These are phyloP conservation scores for Zeugodacus cucurbitae DNA, from an alignment of 1,140 invertebrate species.

Conservation along the genomic window DNA sequence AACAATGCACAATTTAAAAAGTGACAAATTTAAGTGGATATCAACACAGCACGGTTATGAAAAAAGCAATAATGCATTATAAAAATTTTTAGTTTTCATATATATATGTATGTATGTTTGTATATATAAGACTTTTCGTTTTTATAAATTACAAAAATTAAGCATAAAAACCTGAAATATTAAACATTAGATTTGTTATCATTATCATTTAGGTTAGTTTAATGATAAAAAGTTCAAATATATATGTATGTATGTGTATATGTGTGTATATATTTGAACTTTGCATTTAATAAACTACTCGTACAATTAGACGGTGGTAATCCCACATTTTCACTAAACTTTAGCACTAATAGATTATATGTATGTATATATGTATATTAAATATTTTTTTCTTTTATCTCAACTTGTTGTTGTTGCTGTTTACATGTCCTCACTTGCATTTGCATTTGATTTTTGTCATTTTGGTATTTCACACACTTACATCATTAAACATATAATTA, in stretches of 20 bases:
- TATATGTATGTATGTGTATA: not conserved
- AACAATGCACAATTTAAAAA: not conserved
- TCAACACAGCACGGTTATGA: not conserved
- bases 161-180: conserved; percentile 12
- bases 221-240: conserved; percentile 20
- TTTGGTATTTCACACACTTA: not conserved
- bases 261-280: not conserved
- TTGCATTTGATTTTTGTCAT: conserved; percentile 5
- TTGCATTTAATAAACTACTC: conserved; percentile 35
- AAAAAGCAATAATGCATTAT: not conserved
- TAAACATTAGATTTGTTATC: not conserved
- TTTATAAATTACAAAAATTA: not conserved
- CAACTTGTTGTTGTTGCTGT: not conserved
- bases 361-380: not conserved
- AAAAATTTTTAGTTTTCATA: not conserved
- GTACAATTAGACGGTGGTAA: conserved; percentile 36
- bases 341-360: conserved; percentile 9
- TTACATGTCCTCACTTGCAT: not conserved
- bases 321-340: conserved; percentile 35
- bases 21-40: not conserved
- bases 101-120: too few species aligned
- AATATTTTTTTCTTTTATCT: not conserved
- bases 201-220: conserved; percentile 1
- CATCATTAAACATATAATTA: conserved; percentile 9
- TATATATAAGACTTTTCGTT: too few species aligned